These are phyloP conservation scores for Cartodere bifasciata DNA, from an alignment of 2,888 invertebrate genomes.

Conservation along the genomic window DNA sequence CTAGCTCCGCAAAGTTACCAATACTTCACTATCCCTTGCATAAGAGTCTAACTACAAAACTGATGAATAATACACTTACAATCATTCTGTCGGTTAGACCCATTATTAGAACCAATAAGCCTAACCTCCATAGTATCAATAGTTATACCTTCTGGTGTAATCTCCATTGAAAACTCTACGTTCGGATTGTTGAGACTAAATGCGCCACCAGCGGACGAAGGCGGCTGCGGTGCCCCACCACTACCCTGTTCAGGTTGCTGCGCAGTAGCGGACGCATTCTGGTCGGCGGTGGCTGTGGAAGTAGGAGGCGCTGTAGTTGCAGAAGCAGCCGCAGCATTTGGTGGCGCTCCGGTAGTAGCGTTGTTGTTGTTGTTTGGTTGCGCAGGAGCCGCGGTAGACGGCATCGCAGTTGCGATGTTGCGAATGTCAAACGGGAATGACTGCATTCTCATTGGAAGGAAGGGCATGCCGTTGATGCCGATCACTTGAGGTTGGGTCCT, in stretches of 20 bases:
- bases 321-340: constrained; percentile 7
- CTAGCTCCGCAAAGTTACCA: too few species aligned
- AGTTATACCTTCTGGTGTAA: constrained; percentile 37
- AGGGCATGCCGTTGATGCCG: constrained; percentile 23
- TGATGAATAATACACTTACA: constrained; percentile 25
- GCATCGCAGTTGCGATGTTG: constrained; percentile 18
- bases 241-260: constrained; percentile 2
- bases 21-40: too few species aligned
- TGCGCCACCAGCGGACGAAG: not conserved
- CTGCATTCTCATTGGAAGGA: constrained; percentile 25
- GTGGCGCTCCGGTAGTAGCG: not conserved
- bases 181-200: constrained; percentile 31
- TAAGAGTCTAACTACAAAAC: too few species aligned
- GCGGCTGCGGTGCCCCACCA: constrained; percentile 2
- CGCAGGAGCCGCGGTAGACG: constrained; percentile 1
- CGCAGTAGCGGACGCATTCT: constrained; percentile 7
- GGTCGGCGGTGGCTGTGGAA: constrained; percentile 9
- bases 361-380: constrained; percentile 1
- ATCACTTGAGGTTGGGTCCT: constrained; percentile 4
- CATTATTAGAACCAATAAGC: constrained; percentile 22
- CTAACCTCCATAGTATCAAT: constrained; percentile 31
- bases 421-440: constrained; percentile 30
- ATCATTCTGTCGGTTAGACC: constrained; percentile 26
- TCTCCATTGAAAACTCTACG: constrained; percentile 49
- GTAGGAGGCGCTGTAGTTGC: constrained; percentile 5